A percentile compares a stretch with the other conserved stretches of the same genome.
These are phyloP conservation scores for Autographa pulchrina DNA, from an alignment of 2,888 invertebrate genomes.

Conservation along the genomic window DNA sequence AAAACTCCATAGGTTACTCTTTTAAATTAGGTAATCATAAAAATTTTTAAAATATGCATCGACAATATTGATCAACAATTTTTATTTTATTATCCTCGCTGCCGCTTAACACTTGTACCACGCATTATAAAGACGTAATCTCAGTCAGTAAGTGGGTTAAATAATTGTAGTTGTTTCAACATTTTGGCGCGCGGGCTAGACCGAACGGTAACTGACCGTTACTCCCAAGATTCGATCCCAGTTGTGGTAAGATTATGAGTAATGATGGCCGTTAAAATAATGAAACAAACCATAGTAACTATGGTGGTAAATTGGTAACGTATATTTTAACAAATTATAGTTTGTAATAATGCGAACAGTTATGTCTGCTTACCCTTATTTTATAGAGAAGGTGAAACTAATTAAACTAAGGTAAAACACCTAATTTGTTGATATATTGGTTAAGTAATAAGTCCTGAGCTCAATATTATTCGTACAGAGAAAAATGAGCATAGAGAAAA, in stretches of 20 bases:
- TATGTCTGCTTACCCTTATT: too few species aligned
- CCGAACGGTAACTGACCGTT: conserved; percentile 75
- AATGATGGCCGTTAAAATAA: conserved; percentile 47
- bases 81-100: not conserved
- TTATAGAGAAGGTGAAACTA: too few species aligned
- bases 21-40: too few species aligned
- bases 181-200: conserved; percentile 64
- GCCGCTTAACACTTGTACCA: conserved; percentile 8
- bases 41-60: too few species aligned
- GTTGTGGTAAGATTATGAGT: conserved; percentile 48
- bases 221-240: conserved; percentile 54
- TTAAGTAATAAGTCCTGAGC: too few species aligned
- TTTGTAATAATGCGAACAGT: not conserved
- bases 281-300: conserved; percentile 21
- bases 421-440: too few species aligned
- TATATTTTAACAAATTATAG: not conserved
- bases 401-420: too few species aligned
- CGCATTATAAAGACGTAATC: conserved; percentile 68
- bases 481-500: too few species aligned
- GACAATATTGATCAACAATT: too few species aligned
- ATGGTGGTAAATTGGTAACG: not conserved
- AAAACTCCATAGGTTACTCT: too few species aligned
- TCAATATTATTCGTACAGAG: too few species aligned
- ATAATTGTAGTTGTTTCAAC: conserved; percentile 78
- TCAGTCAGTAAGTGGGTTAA: conserved; percentile 71